Evolutionary conservation across 2,113 vertebrate species (phyloP).

Genomic region (Zosterops pallidus): DNA sequence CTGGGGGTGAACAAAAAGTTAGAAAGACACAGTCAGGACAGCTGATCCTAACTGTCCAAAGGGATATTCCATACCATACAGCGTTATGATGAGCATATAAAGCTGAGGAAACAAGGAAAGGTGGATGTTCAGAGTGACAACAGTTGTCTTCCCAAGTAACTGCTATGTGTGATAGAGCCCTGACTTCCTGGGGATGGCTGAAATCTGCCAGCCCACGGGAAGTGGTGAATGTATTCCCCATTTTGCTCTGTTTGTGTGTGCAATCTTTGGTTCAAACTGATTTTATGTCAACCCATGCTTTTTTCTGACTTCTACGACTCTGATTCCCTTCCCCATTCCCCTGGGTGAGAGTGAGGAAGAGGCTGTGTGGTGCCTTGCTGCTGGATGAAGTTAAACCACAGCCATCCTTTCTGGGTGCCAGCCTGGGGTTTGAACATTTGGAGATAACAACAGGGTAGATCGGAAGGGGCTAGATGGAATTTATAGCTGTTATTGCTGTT

Average conservation of each 20-base stretch:
- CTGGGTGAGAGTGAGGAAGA: neutral
- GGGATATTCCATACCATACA: rapidly evolving
- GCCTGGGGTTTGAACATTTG: neutral
- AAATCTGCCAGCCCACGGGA: neutral
- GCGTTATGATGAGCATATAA: neutral
- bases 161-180: neutral
- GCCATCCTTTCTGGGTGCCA: neutral
- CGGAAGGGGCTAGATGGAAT: neutral
- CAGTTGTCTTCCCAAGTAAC: neutral
- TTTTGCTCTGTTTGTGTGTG: rapidly evolving
- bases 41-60: neutral
- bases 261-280: neutral
- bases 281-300: neutral
- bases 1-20: neutral
- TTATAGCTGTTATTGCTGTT: neutral
- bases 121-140: neutral
- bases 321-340: neutral
- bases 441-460: neutral
- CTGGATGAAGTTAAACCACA: neutral
- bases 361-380: neutral
- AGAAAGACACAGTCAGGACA: neutral
- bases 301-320: neutral
- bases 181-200: neutral
- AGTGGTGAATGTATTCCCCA: neutral
- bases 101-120: neutral